These are phyloP conservation scores for Abscondita cerata DNA, from an alignment of 2,888 invertebrate species.

Conservation along the genomic window DNA sequence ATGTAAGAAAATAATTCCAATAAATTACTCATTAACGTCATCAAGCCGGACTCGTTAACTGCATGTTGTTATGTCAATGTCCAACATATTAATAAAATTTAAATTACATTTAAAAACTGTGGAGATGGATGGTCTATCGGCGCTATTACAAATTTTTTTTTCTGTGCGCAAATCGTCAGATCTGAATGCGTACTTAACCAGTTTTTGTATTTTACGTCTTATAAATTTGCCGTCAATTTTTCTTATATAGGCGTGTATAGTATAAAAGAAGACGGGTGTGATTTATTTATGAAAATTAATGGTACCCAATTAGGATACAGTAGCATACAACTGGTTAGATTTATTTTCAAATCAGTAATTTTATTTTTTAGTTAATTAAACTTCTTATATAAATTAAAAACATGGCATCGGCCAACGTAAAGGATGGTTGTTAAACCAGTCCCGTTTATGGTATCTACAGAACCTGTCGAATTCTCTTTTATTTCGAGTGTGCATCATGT, in stretches of 20 bases:
- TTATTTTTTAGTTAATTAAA: slow-evolving; percentile 10
- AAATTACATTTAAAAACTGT: too few relatives aligned
- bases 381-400: slow-evolving; percentile 6
- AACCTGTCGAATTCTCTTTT: slow-evolving; percentile 18
- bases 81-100: too few relatives aligned
- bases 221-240: too few relatives aligned
- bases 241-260: background rate
- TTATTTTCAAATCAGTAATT: slow-evolving; percentile 5
- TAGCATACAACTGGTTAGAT: slow-evolving; percentile 2
- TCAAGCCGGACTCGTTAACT: too few relatives aligned
- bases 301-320: slow-evolving; percentile 6
- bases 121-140: too few relatives aligned
- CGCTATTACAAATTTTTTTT: too few relatives aligned
- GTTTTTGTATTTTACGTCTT: too few relatives aligned
- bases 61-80: too few relatives aligned
- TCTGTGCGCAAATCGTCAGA: too few relatives aligned
- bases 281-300: slow-evolving; percentile 10
- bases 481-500: background rate
- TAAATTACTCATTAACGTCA: slow-evolving; percentile 9
- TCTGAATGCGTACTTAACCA: too few relatives aligned
- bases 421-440: slow-evolving; percentile 25
- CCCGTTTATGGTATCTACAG: slow-evolving; percentile 23
- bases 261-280: slow-evolving; percentile 1
- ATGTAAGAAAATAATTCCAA: slow-evolving; percentile 15
- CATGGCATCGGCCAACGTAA: slow-evolving; percentile 7